Evolutionary conservation across 2,888 invertebrate species (phyloP), one percentile per base, ranked within the genome.

Genomic region (Anoplius nigerrimus): DNA sequence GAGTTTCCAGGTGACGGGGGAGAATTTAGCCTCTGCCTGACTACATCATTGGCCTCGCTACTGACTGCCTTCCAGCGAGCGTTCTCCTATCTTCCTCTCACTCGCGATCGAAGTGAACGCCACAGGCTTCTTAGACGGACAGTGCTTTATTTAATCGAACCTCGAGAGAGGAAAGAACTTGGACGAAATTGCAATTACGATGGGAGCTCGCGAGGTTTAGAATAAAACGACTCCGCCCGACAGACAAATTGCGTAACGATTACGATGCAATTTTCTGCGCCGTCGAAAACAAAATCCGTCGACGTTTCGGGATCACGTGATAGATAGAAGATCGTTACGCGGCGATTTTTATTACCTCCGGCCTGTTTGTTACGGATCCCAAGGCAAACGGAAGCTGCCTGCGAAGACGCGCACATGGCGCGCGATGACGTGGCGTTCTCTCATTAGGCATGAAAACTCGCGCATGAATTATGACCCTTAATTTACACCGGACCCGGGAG

Each of bases 401-500:
- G 81, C 76, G 82, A 82, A 82, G 75, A 70, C 42, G 64, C 57
- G 63, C 81, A 82, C 78, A 76, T 82, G 81, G 71, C 76, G 78
- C 69, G 52, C 66, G 70, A 79, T 82, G 81, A 82, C 79, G 75
- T 34, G 69, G 82, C 82, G 62, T 69, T 75, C 78, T 79, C 74
- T 78, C 79, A 75, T 79, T 79, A 79, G 69, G 56, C 76, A 63
- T 65, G 79, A 71, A 76, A 75, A 79, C 69, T 73, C 77, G 71
- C 68, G 75, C 72, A 64, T 81, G 77, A 81, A 81, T 75, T 80
- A 78, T 74, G 69, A 62, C 69, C 68, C 76, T 79, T 81, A 79
- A 79, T 80, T 80, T 73, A 76, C 79, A 62, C 66, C 77, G 78
- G 72, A 75, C 78, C 68, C 57, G 48, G 42, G 11, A n/a, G n/a